Percentiles rank a stretch among this genome's conserved stretches.
phyloP scores from a whole-genome alignment of 1,140 invertebrate genomes.

The Drosophila sturtevanti region DNA sequence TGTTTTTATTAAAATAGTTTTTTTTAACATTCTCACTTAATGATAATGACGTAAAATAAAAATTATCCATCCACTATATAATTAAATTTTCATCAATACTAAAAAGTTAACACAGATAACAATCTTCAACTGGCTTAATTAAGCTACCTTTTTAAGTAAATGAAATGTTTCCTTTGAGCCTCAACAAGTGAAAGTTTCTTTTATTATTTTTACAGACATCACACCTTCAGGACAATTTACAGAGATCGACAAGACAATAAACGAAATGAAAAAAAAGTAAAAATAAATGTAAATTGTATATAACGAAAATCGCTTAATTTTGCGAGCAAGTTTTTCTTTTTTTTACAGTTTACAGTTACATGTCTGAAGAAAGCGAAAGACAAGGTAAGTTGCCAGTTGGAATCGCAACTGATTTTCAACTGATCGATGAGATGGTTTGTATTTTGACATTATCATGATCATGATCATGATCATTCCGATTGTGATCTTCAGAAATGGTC shows the following conservation, averaged over 20 bases:
- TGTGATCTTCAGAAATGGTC: conserved; percentile 57
- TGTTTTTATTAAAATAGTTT: no score
- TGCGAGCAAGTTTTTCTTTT: conserved; percentile 21
- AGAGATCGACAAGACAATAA: conserved; percentile 65
- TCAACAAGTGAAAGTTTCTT: conserved; percentile 64
- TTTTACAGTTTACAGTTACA: conserved; percentile 51
- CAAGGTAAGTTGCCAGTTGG: conserved; percentile 9
- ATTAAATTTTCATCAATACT: no score
- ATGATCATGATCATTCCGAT: conserved; percentile 16
- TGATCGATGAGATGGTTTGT: conserved; percentile 50
- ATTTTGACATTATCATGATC: conserved; percentile 46
- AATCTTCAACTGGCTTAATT: background rate
- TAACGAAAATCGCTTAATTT: conserved; percentile 77
- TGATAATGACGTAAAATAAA: no score
- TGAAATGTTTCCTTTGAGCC: background rate
- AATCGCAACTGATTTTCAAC: background rate
- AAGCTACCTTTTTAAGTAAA: background rate
- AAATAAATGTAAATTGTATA: conserved; percentile 71
- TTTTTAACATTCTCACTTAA: no score
- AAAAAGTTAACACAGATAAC: no score
- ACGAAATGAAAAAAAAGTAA: conserved; percentile 69
- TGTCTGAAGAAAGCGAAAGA: conserved; percentile 36
- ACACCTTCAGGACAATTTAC: conserved; percentile 55
- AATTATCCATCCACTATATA: no score
- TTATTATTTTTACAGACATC: conserved; percentile 41